Conservation (phyloP, 1,140 invertebrate genomes). For the Agraylea sexmaculata region DNA sequence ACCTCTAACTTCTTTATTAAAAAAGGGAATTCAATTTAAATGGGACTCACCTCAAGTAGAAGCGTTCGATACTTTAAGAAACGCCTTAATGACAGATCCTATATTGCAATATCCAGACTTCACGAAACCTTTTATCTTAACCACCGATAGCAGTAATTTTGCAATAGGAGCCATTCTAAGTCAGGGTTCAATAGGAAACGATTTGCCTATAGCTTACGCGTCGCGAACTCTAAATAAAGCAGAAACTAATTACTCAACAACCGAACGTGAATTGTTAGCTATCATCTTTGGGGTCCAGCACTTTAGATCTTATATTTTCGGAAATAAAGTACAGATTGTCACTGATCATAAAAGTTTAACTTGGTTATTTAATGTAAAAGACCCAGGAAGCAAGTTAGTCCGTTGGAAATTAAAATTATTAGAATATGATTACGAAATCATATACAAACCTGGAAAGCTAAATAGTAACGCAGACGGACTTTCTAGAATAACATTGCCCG, state of each 20-base stretch:
- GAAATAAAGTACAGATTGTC: conserved; percentile 33
- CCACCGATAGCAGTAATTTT: conserved; percentile 25
- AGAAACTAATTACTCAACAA: conserved; percentile 31
- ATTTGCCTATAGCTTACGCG: conserved; percentile 27
- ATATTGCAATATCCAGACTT: conserved; percentile 25
- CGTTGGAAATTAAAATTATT: conserved; percentile 40
- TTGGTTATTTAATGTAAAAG: conserved; percentile 33
- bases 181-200: conserved; percentile 19
- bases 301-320: conserved; percentile 36
- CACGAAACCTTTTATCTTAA: conserved; percentile 25
- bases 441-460: conserved; percentile 29
- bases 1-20: conserved; percentile 27
- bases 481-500: conserved; percentile 13
- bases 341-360: conserved; percentile 41
- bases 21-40: conserved; percentile 24
- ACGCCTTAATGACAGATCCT: conserved; percentile 16
- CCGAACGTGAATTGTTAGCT: conserved; percentile 40
- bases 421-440: conserved; percentile 31
- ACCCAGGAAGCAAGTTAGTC: conserved; percentile 33
- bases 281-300: conserved; percentile 36
- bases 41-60: conserved; percentile 22
- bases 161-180: conserved; percentile 26
- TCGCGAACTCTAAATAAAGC: conserved; percentile 29
- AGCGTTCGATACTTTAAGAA: conserved; percentile 24
- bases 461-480: conserved; percentile 30